Evolutionary conservation across 35 echinoderm and acorn worm genomes (phyloP).

Genomic region (Stichopus chloronotus): DNA sequence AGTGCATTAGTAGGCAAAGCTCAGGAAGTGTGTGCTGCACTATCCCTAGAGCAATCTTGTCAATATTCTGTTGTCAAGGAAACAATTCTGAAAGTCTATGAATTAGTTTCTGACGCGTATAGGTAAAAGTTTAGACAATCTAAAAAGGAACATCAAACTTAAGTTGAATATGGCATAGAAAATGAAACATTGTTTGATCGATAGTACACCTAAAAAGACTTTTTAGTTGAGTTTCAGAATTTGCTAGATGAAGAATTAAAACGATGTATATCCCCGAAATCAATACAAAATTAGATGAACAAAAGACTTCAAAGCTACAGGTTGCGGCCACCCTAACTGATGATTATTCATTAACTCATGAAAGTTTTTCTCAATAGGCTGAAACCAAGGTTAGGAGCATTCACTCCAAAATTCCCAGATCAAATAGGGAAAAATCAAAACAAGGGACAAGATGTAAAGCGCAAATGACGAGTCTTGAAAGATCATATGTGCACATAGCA

Average conservation of each 20-base stretch:
- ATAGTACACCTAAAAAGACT: not conserved
- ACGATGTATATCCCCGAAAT: not conserved
- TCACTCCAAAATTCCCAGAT: not conserved
- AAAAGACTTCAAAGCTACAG: not conserved
- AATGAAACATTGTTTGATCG: not conserved
- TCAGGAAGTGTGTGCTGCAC: slow-evolving; percentile 2
- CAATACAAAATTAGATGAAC: not conserved
- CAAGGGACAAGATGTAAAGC: too few species aligned
- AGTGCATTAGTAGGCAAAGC: slow-evolving; percentile 27
- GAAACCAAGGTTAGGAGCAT: not conserved
- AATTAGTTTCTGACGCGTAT: slow-evolving; percentile 3
- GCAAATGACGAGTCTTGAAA: not conserved
- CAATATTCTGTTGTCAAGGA: slow-evolving; percentile 3
- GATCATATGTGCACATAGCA: not conserved
- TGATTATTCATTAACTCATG: slow-evolving; percentile 37
- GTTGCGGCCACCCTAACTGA: slow-evolving; percentile 21
- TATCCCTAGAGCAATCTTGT: not conserved
- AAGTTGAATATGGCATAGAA: not conserved
- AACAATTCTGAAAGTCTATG: not conserved
- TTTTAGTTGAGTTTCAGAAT: not conserved
- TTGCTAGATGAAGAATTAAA: slow-evolving; percentile 33
- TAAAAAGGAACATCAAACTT: not conserved
- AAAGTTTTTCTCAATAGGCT: not conserved
- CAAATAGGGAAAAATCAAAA: not conserved
- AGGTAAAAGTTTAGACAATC: not conserved